A percentile compares a stretch with the other conserved stretches of the same genome.
These are phyloP conservation scores for Sipha maydis DNA, from an alignment of 2,888 invertebrate species.

Conservation along the genomic window DNA sequence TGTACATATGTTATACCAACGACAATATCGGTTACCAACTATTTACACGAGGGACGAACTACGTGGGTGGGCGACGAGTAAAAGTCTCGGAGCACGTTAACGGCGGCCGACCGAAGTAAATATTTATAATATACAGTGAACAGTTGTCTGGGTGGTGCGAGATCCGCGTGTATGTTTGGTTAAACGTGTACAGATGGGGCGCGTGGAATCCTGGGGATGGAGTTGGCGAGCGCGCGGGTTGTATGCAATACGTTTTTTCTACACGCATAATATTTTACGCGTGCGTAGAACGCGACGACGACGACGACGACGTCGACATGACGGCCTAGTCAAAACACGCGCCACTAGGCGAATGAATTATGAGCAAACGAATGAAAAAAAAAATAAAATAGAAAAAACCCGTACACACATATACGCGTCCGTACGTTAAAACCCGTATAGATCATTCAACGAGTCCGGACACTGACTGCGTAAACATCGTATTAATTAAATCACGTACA, in stretches of 20 bases:
- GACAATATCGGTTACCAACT: background rate
- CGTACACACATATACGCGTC: background rate
- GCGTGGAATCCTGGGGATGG: background rate
- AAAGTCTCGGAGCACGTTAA: constrained; percentile 10
- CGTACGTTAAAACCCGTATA: background rate
- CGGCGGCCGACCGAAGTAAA: constrained; percentile 9
- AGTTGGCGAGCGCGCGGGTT: background rate
- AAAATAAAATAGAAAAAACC: background rate
- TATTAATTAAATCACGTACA: constrained; percentile 51
- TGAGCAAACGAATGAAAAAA: constrained; percentile 18
- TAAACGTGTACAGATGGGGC: background rate
- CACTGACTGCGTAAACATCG: constrained; percentile 41
- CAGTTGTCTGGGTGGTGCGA: background rate
- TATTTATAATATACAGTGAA: constrained; percentile 20
- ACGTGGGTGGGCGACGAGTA: constrained; percentile 38
- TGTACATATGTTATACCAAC: background rate
- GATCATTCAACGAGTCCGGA: constrained; percentile 48
- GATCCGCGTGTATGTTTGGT: background rate
- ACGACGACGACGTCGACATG: constrained; percentile 15
- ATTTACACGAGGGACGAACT: constrained; percentile 26
- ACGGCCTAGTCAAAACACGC: constrained; percentile 43
- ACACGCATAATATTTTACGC: background rate
- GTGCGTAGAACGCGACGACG: background rate
- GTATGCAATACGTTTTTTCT: background rate
- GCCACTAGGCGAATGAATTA: constrained; percentile 31